phyloP scores from a whole-genome alignment of 2,888 invertebrate species.

The Lumbricus terrestris region DNA sequence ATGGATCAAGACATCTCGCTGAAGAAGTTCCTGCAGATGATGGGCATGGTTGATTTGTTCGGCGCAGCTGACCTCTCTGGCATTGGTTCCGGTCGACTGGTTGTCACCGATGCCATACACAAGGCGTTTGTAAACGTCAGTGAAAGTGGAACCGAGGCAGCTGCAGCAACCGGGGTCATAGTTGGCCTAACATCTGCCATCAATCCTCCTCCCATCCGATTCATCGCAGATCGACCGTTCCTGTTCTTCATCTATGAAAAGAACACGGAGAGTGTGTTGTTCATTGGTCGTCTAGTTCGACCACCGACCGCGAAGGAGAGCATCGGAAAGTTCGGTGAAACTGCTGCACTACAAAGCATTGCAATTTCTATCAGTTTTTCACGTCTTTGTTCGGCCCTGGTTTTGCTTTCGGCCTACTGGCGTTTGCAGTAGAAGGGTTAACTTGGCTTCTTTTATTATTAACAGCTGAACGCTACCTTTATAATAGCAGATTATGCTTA shows the following conservation, averaged over 20 bases:
- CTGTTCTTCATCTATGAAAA: constrained; percentile 37
- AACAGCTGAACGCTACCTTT: too few relatives aligned
- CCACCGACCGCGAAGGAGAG: not conserved
- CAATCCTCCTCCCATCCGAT: not conserved
- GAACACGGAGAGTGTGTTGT: constrained; percentile 33
- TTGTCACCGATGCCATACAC: constrained; percentile 49
- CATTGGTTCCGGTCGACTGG: constrained; percentile 43
- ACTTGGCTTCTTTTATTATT: too few relatives aligned
- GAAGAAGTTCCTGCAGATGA: constrained; percentile 24
- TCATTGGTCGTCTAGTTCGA: constrained; percentile 32
- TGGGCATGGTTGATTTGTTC: constrained; percentile 42
- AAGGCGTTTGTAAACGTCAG: constrained; percentile 51
- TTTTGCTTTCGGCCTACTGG: not conserved
- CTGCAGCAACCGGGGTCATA: constrained; percentile 42
- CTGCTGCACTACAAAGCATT: not conserved
- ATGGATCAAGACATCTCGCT: constrained; percentile 34
- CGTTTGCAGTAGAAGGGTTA: not conserved
- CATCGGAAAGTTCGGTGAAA: constrained; percentile 6
- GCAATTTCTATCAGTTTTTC: not conserved
- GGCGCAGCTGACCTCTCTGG: constrained; percentile 50
- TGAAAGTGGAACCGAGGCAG: constrained; percentile 45
- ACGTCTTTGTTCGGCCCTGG: not conserved
- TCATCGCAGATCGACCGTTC: constrained; percentile 36
- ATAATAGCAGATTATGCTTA: too few relatives aligned
- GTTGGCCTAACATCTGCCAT: not conserved